phyloP scores from a whole-genome alignment of 23 tunicate species.

The Phallusia fumigata region DNA sequence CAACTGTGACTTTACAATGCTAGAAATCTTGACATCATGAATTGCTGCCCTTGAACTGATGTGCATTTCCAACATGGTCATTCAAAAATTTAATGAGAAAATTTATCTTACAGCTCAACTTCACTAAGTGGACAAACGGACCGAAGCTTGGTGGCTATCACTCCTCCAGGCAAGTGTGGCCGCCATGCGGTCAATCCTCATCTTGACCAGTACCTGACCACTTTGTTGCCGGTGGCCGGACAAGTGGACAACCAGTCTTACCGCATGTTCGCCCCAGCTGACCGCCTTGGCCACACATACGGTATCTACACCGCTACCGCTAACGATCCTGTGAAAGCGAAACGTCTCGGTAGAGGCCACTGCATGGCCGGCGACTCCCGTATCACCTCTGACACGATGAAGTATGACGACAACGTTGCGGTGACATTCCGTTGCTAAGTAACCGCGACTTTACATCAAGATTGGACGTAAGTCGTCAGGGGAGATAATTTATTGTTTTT shows the following conservation, averaged over 20 bases:
- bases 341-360: conserved; percentile 43
- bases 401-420: conserved; percentile 42
- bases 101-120: conserved; percentile 22
- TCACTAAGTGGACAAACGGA: conserved; percentile 17
- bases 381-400: conserved; percentile 38
- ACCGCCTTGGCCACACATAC: conserved; percentile 66
- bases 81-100: not conserved
- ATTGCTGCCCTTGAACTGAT: too few relatives aligned
- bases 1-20: too few relatives aligned
- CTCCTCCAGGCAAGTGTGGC: conserved; percentile 20
- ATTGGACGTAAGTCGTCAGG: not conserved
- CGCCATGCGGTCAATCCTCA: conserved; percentile 13
- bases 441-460: not conserved
- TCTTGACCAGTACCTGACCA: conserved; percentile 23
- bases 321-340: conserved; percentile 54
- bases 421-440: conserved; percentile 33
- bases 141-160: conserved; percentile 35
- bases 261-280: conserved; percentile 65
- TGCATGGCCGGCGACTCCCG: conserved; percentile 55
- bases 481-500: not conserved
- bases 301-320: conserved; percentile 61
- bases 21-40: too few relatives aligned
- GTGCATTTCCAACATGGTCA: too few relatives aligned
- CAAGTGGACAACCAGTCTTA: conserved; percentile 16
- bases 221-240: conserved; percentile 11